Conservation (phyloP, 2,888 invertebrate genomes). For the Metellina segmentata region DNA sequence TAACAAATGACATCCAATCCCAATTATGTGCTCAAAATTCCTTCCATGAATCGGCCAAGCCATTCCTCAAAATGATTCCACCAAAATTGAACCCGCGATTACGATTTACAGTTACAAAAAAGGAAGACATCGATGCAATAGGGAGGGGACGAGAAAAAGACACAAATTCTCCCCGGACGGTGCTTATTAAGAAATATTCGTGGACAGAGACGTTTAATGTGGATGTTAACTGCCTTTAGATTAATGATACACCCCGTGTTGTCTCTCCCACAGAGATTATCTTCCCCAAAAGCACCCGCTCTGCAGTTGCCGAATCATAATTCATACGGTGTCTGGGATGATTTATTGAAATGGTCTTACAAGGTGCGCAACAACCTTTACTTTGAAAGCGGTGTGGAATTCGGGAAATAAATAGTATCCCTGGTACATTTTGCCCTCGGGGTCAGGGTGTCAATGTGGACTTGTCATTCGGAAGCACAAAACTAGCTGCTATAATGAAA, state of each 20-base stretch:
- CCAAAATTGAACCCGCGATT: slow-evolving; percentile 32
- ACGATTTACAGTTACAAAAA: slow-evolving; percentile 12
- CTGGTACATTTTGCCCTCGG: not conserved
- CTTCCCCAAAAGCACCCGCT: slow-evolving; percentile 29
- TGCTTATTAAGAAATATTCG: slow-evolving; percentile 70
- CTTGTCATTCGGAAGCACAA: no score
- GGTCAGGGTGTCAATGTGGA: not conserved
- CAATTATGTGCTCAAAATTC: not conserved
- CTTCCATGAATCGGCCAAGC: not conserved
- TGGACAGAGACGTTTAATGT: slow-evolving; percentile 33
- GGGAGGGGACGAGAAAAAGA: slow-evolving; percentile 25
- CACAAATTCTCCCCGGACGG: slow-evolving; percentile 36
- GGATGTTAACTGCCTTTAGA: slow-evolving; percentile 64
- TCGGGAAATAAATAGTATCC: not conserved
- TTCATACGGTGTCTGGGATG: slow-evolving; percentile 49
- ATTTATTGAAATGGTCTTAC: slow-evolving; percentile 43
- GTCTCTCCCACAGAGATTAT: slow-evolving; percentile 51
- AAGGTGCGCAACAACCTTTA: not conserved
- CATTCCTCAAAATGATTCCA: slow-evolving; percentile 19
- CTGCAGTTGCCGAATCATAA: slow-evolving; percentile 37
- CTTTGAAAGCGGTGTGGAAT: no score
- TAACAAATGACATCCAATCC: not conserved
- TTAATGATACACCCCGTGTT: slow-evolving; percentile 60
- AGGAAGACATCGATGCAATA: not conserved
- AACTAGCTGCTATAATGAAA: not conserved